A percentile compares a stretch with the other conserved stretches of the same genome.
Evolutionary conservation across 2,888 invertebrate genomes (phyloP).

Genomic region (Acleris emargana): DNA sequence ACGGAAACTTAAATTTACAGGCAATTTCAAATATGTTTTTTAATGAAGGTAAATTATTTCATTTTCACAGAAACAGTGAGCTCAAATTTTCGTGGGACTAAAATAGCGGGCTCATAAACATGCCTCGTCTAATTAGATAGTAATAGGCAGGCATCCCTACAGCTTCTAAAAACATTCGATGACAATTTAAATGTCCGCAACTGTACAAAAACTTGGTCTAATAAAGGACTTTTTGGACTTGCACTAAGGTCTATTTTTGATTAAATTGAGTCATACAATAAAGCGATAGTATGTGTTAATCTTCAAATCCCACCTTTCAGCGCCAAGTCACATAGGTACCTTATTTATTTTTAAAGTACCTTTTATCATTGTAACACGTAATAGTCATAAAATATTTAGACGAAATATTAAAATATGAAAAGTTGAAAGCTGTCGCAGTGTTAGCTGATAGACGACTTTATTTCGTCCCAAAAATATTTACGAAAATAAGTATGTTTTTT

Average conservation of each 20-base stretch:
- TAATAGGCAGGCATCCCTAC: conserved; percentile 24
- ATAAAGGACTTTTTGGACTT: conserved; percentile 3
- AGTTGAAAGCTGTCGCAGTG: background rate
- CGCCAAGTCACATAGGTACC: conserved; percentile 28
- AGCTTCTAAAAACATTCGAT: conserved; percentile 19
- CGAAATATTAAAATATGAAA: background rate
- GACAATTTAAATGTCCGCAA: conserved; percentile 33
- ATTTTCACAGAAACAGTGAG: background rate
- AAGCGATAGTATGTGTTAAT: conserved; percentile 20
- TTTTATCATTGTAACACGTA: conserved; percentile 8
- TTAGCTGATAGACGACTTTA: too few species aligned
- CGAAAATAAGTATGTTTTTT: too few species aligned
- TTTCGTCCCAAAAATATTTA: too few species aligned
- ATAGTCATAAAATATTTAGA: conserved; percentile 3
- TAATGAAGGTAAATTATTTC: too few species aligned
- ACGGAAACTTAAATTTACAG: too few species aligned
- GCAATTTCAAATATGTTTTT: too few species aligned
- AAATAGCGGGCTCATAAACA: conserved; percentile 20
- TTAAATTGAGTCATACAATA: background rate
- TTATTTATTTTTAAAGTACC: conserved; percentile 8
- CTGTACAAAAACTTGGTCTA: conserved; percentile 6
- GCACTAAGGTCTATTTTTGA: conserved; percentile 7
- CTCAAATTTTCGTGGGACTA: conserved; percentile 6
- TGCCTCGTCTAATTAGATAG: conserved; percentile 28
- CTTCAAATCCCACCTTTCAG: conserved; percentile 15